phyloP scores from a whole-genome alignment of 2,113 vertebrate genomes.

The Coryphaenoides rupestris region DNA sequence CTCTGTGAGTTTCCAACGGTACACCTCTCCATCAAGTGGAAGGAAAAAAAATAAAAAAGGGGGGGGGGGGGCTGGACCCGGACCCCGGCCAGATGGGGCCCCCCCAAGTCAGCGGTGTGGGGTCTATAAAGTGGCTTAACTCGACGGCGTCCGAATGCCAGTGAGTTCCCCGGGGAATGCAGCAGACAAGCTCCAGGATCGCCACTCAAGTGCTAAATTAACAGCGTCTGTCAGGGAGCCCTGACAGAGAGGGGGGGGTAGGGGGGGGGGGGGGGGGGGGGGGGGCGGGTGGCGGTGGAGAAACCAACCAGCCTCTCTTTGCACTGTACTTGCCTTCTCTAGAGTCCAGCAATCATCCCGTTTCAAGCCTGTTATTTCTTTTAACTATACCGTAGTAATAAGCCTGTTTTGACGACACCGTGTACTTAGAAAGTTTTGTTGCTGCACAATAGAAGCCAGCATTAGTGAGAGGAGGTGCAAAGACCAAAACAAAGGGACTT shows the following conservation, averaged over 20 bases:
- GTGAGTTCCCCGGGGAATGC: constrained; percentile 47
- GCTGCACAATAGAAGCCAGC: too few species aligned
- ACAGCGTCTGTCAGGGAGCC: constrained; percentile 51
- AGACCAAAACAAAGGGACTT: too few species aligned
- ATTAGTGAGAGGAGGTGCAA: too few species aligned
- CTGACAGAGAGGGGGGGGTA: constrained; percentile 16
- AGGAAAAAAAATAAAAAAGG: too few species aligned
- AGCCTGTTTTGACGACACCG: too few species aligned
- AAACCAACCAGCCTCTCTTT: background rate
- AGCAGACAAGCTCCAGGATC: constrained; percentile 47
- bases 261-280: too few species aligned
- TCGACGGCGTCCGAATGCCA: constrained; percentile 59
- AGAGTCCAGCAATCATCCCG: too few species aligned
- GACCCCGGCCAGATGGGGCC: constrained; percentile 2
- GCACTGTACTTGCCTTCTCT: background rate
- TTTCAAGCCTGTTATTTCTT: too few species aligned
- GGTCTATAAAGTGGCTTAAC: constrained; percentile 50
- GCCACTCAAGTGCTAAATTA: constrained; percentile 54
- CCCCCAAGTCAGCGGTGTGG: constrained; percentile 35
- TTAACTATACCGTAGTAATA: too few species aligned
- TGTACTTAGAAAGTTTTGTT: too few species aligned
- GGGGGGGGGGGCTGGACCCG: constrained; percentile 40
- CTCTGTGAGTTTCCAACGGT: constrained; percentile 12
- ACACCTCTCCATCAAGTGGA: background rate
- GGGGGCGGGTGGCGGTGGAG: background rate